phyloP scores from a whole-genome alignment of 92 coral and sea anemone genomes.

The Epizoanthus rinbou region DNA sequence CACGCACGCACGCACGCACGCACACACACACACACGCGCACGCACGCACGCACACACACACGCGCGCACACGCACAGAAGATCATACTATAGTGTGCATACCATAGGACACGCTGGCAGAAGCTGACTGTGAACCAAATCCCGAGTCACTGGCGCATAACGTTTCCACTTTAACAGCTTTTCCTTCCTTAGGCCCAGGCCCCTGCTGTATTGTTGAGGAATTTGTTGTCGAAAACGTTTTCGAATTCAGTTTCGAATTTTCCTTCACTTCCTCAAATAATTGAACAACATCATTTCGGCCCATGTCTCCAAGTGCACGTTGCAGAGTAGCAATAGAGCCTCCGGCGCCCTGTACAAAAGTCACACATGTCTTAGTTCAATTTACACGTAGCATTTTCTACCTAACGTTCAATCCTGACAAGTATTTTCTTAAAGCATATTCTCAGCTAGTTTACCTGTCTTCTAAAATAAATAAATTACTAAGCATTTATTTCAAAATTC shows the following conservation, averaged over 20 bases:
- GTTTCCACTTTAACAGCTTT: slow-evolving; percentile 19
- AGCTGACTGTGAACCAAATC: slow-evolving; percentile 73
- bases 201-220: slow-evolving; percentile 20
- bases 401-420: too few relatives aligned
- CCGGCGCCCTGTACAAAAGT: slow-evolving; percentile 51
- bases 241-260: not conserved
- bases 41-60: not conserved
- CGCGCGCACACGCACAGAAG: not conserved
- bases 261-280: slow-evolving; percentile 39
- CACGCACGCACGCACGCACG: too few relatives aligned
- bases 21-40: too few relatives aligned
- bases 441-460: not conserved
- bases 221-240: slow-evolving; percentile 15
- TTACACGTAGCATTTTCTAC: too few relatives aligned
- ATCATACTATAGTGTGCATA: slow-evolving; percentile 26
- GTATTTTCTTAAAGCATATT: too few relatives aligned
- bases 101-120: slow-evolving; percentile 61
- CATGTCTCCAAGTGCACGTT: slow-evolving; percentile 53
- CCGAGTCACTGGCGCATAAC: slow-evolving; percentile 66
- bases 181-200: too few relatives aligned
- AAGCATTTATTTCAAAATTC: not conserved
- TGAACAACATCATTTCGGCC: slow-evolving; percentile 60
- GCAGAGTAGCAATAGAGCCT: slow-evolving; percentile 48
- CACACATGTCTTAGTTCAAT: not conserved
- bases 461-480: not conserved